Evolutionary conservation across 2,888 invertebrate species (phyloP), one percentile per base, ranked within the genome.

Genomic region (Pterobdella sp.): DNA sequence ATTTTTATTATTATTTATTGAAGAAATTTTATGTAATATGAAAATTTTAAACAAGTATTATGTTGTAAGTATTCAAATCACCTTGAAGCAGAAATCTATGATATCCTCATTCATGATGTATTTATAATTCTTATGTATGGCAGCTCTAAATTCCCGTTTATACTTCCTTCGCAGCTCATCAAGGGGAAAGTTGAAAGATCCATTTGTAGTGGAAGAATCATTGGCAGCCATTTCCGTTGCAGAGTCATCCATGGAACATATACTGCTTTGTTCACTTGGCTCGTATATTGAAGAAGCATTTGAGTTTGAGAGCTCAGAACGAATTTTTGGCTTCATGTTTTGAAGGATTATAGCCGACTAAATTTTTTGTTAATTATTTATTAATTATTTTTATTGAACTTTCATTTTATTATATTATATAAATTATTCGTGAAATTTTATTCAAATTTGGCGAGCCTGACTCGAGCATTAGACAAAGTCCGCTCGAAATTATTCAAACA

Each of bases 131-230:
- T 69, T 52, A 26, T 34, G 42, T 34, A 69, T 69, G 42, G 69
- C 69, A 42, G 49, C 69, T 1, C 52, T 69, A 52, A 69, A 69
- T n/a, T 69, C 69, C 26, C 52, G n/a, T 37, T 69, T 69, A 18
- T 69, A 69, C n/a, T 69, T 69, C 52, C 22, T 52, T 34, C 52
- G 36, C 69, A 69, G 42, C 31, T 69, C 49, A 29, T 69, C 56
- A 29, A 69, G 34, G 52, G 69, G 52, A 35, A 34, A 65, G 65
- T 14, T 34, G 65, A 65, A 65, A 31, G 65, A 65, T 3, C 29
- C 65, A 10, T 52, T 29, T 37, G 36, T 36, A 18, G 65, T 22
- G 22, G 42, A 32, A 18, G 69, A 69, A 32, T 69, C 69, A 29
- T 31, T 52, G 3, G 32, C 56, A 26, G 52, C 42, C 36, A 26